Percentiles rank a stretch among this genome's conserved stretches.
Evolutionary conservation across 2,888 invertebrate species (phyloP).

Genomic region (Philereme vetulata): DNA sequence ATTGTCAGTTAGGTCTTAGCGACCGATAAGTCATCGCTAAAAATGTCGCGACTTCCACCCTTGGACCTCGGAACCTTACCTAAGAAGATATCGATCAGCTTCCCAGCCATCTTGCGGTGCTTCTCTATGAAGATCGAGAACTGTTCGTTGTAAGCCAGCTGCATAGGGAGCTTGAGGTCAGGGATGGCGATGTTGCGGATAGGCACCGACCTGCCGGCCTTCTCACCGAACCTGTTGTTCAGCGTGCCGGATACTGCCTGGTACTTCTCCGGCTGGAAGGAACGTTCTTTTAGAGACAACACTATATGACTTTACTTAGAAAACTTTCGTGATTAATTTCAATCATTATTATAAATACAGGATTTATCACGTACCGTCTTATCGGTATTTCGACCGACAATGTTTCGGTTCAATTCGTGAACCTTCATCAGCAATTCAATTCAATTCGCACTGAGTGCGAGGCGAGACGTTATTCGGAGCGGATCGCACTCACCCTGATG

Average conservation of each 20-base stretch:
- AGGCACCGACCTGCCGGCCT: conserved; percentile 75
- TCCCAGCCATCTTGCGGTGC: conserved; percentile 86
- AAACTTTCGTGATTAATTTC: too few relatives aligned
- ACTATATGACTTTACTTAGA: too few relatives aligned
- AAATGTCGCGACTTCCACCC: not conserved
- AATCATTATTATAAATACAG: too few relatives aligned
- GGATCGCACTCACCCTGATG: too few relatives aligned
- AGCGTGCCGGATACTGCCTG: conserved; percentile 60
- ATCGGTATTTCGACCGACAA: too few relatives aligned
- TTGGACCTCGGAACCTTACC: conserved; percentile 60
- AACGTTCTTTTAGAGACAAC: not conserved
- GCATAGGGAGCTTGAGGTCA: conserved; percentile 84
- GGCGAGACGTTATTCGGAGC: too few relatives aligned
- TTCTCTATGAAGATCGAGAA: conserved; percentile 89
- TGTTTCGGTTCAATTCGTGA: too few relatives aligned
- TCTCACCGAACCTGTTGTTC: conserved; percentile 83
- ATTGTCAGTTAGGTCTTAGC: too few relatives aligned
- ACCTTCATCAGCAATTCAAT: too few relatives aligned
- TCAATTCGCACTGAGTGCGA: too few relatives aligned
- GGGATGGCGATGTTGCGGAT: conserved; percentile 86
- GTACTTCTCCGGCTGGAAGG: conserved; percentile 71
- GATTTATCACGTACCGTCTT: too few relatives aligned
- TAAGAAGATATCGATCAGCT: conserved; percentile 88
- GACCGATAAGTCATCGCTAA: not conserved
- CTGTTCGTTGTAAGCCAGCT: conserved; percentile 85